These are phyloP conservation scores for Heteronetta atricapilla DNA, from an alignment of 2,113 vertebrate species.

Conservation along the genomic window DNA sequence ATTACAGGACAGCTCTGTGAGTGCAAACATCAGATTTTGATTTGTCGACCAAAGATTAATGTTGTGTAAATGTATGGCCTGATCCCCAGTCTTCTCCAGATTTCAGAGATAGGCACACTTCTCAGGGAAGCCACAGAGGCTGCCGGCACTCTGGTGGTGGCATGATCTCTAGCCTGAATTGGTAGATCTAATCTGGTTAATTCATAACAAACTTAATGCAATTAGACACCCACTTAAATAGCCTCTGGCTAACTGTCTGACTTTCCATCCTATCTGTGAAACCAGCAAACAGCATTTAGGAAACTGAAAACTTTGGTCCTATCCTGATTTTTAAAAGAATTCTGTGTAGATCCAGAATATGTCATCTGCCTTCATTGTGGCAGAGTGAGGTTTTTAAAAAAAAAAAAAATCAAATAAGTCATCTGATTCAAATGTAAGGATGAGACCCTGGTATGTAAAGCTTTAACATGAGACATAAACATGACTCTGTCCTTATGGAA, in stretches of 20 bases:
- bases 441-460: background rate
- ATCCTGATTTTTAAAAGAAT: background rate
- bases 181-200: slow-evolving; percentile 51
- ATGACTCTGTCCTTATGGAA: slow-evolving; percentile 32
- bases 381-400: background rate
- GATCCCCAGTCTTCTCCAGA: background rate
- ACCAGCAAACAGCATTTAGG: background rate
- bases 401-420: background rate
- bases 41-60: background rate
- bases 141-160: background rate
- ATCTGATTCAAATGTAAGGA: background rate
- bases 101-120: background rate
- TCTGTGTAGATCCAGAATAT: background rate
- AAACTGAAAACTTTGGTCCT: background rate
- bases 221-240: slow-evolving; percentile 56
- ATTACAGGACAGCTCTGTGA: background rate
- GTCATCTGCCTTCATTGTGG: background rate
- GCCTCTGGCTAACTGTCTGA: slow-evolving; percentile 58
- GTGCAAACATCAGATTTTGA: background rate
- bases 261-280: slow-evolving; percentile 29
- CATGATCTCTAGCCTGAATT: slow-evolving; percentile 44
- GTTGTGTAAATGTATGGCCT: background rate
- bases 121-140: background rate
- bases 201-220: slow-evolving; percentile 54
- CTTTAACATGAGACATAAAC: background rate